phyloP scores from a whole-genome alignment of 2,888 invertebrate genomes.

The Taenaris catops region DNA sequence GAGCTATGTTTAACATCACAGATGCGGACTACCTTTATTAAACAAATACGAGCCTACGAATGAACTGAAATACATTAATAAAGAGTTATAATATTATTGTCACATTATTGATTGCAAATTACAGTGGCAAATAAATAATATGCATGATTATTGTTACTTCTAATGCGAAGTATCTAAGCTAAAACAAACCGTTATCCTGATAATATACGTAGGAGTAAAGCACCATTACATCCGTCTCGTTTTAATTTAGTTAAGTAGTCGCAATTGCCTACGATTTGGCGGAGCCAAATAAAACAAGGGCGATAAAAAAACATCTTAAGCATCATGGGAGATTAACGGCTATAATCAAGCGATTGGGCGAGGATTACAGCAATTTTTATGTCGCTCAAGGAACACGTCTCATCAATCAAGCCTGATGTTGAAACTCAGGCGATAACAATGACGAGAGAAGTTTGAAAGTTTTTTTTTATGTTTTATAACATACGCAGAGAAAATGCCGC shows the following conservation, averaged over 20 bases:
- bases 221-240: conserved; percentile 25
- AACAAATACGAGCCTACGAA: too few relatives aligned
- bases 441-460: conserved; percentile 39
- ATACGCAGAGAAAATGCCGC: conserved; percentile 40
- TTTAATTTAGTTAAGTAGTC: conserved; percentile 70
- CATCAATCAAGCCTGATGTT: conserved; percentile 48
- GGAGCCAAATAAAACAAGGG: conserved; percentile 53
- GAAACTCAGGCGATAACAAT: conserved; percentile 54
- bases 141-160: too few relatives aligned
- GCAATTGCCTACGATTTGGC: conserved; percentile 56
- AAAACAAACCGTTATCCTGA: too few relatives aligned
- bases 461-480: conserved; percentile 27
- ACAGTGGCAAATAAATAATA: too few relatives aligned
- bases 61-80: too few relatives aligned
- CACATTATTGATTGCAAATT: too few relatives aligned
- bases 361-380: conserved; percentile 72
- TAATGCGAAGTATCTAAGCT: too few relatives aligned
- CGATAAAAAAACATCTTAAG: conserved; percentile 52
- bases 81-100: too few relatives aligned
- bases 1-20: too few relatives aligned
- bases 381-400: conserved; percentile 29
- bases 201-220: conserved; percentile 11
- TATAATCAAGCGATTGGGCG: conserved; percentile 72
- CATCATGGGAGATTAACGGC: conserved; percentile 56
- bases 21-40: too few relatives aligned